Base-by-base conservation (phyloP, 2,113 vertebrate genomes). In the Oceanodroma tethys region DNA sequence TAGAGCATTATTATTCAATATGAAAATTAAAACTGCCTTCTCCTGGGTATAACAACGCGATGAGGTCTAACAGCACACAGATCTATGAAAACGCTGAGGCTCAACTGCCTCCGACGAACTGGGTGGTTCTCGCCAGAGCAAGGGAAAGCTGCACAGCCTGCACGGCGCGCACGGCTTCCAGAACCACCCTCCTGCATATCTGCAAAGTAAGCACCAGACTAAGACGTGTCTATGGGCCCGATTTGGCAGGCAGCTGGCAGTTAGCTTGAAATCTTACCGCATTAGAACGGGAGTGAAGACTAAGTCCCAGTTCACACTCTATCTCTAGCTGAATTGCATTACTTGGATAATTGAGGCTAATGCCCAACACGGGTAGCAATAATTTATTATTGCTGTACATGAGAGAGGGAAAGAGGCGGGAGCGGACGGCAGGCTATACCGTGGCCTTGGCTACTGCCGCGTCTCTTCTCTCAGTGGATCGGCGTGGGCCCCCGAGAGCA, bases 1-100 rank as follows among this genome's bases (percentile, higher is more conserved):
- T 93, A 36, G 79, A 85, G 86, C 80, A 87, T 96, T 97, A 47
- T 88, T 93, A 88, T 96, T 96, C 93, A 97, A 90, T 95, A 91
- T 80, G 84, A 97, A 97, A 98, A 94, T 91, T 88, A 75, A 96
- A 94, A 91, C 15, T 67, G 81, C 84, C 58, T 90, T 92, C 81
- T 97, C 90, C 72, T 38, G 65, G 29, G 67, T 96, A 27, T 82
- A 78, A 82, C 32, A 40, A 30, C 27, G 22, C 53, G 86, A 67
- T 81, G 94, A 86, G 48, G 65, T 79, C 81, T 42, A 88, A 42
- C 47, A 95, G 78, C 86, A 88, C 58, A 58, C 36, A 26, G 53
- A 65, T 43, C 71, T 79, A 29, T 91, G 80, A 29, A 86, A 88
- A 21, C 7, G 30, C 43, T 55, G 78, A 58, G 79, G 42, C 68